A percentile compares a stretch with the other conserved stretches of the same genome.
Conservation (phyloP, 2,888 invertebrate genomes). For the Malthinus flaveolus region DNA sequence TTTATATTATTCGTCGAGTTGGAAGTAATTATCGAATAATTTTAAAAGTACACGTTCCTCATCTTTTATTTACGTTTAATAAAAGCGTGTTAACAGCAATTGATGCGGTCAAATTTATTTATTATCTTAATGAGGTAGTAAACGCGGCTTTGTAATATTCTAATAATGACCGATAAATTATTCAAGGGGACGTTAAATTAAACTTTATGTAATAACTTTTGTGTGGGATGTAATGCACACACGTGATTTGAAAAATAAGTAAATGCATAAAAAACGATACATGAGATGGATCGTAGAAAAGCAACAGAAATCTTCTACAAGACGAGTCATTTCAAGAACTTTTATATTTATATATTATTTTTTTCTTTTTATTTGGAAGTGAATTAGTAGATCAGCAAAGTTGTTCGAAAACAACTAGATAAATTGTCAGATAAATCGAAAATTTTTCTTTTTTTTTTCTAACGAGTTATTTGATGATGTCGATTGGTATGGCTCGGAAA, state of each 20-base stretch:
- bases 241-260: slow-evolving; percentile 1
- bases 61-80: too few species aligned
- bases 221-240: not conserved
- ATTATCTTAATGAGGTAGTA: slow-evolving; percentile 3
- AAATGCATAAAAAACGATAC: not conserved
- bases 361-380: slow-evolving; percentile 16
- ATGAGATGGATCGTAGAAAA: too few species aligned
- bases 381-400: slow-evolving; percentile 32
- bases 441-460: slow-evolving; percentile 19
- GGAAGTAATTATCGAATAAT: too few species aligned
- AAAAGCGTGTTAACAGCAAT: too few species aligned
- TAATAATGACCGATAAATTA: slow-evolving; percentile 12
- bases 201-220: not conserved
- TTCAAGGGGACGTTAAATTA: slow-evolving; percentile 7
- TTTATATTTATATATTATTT: not conserved
- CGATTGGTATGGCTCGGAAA: slow-evolving; percentile 32
- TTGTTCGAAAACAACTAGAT: slow-evolving; percentile 34
- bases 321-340: not conserved
- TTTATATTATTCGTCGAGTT: too few species aligned
- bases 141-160: slow-evolving; percentile 3
- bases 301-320: not conserved
- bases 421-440: slow-evolving; percentile 34
- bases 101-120: too few species aligned
- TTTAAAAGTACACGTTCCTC: too few species aligned
- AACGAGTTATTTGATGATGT: slow-evolving; percentile 35